phyloP scores from a whole-genome alignment of 2,113 vertebrate genomes.

The Pollimyrus isidori region DNA sequence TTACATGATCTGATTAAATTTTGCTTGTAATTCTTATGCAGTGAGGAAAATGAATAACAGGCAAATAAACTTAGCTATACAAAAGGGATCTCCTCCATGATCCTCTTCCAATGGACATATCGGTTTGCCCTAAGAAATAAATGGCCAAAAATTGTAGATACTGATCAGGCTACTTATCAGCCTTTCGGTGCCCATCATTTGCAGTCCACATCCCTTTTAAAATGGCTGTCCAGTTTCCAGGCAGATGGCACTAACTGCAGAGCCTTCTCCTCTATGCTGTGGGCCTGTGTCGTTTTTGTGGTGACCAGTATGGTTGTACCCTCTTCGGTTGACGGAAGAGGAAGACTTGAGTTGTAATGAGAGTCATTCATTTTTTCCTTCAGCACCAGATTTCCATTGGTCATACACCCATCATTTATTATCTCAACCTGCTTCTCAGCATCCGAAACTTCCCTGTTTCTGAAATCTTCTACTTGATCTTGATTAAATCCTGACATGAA shows the following conservation, averaged over 20 bases:
- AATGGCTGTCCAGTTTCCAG: background rate
- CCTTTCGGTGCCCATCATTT: background rate
- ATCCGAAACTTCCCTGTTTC: constrained; percentile 19
- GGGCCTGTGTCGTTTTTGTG: constrained; percentile 61
- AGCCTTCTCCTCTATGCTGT: constrained; percentile 27
- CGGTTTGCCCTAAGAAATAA: background rate
- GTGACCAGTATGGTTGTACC: constrained; percentile 66
- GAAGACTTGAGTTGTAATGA: constrained; percentile 47
- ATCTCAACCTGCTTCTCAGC: constrained; percentile 25
- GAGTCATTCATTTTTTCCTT: constrained; percentile 11
- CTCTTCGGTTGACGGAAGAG: constrained; percentile 71
- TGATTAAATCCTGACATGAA: constrained; percentile 12
- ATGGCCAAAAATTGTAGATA: background rate
- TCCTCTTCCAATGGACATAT: background rate
- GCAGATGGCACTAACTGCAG: background rate
- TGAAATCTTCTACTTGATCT: constrained; percentile 19
- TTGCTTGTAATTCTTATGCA: background rate
- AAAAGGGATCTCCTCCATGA: background rate
- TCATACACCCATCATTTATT: background rate
- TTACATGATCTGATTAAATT: background rate
- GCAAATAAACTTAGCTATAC: background rate
- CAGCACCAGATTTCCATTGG: background rate
- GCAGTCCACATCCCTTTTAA: background rate
- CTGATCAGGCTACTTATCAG: background rate
- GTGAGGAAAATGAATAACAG: background rate